Base-by-base conservation (phyloP, 1,140 invertebrate species). In the Lineus longissimus region DNA sequence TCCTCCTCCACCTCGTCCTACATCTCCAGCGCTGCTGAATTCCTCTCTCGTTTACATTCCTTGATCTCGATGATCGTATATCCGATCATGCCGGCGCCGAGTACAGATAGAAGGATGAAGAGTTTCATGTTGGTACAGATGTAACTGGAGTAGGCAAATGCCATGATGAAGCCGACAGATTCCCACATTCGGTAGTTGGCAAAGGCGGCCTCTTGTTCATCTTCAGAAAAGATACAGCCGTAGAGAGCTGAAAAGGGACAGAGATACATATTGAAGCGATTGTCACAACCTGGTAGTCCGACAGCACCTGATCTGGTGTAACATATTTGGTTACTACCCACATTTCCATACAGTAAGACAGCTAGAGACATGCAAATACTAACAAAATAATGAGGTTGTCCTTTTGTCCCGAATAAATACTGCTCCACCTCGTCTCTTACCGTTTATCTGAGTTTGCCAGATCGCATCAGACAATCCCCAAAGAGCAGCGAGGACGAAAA, bases 391-490 rank as follows among this genome's bases (percentile, higher is more conserved):
- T n/a, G n/a, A n/a, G n/a, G n/a, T n/a, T n/a, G n/a, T n/a, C n/a
- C n/a, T n/a, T n/a, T n/a, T n/a, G n/a, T n/a, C n/a, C n/a, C n/a
- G n/a, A n/a, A n/a, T n/a, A n/a, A n/a, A n/a, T n/a, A n/a, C n/a
- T n/a, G n/a, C n/a, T n/a, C n/a, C n/a, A n/a, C n/a, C n/a, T n/a
- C n/a, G n/a, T n/a, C n/a, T 7, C 86, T 86, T 82, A 91, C 94
- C 92, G 75, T 97, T 96, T 36, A 97, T 90, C 84, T 97, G 94
- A 0, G 94, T 97, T 77, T 97, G 94, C 92, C 94, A 97, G 0
- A 97, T 91, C 4, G 93, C 93, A 76, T 97, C 95, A 0, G 91
- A 90, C 45, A 95, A 90, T 22, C 95, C 94, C 95, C 94, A 97
- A 0, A 96, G 82, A 0, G 91, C 92, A 2, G 92, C 92, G 43